Conservation (phyloP, 1,140 invertebrate genomes). For the Halictus rubicundus region DNA sequence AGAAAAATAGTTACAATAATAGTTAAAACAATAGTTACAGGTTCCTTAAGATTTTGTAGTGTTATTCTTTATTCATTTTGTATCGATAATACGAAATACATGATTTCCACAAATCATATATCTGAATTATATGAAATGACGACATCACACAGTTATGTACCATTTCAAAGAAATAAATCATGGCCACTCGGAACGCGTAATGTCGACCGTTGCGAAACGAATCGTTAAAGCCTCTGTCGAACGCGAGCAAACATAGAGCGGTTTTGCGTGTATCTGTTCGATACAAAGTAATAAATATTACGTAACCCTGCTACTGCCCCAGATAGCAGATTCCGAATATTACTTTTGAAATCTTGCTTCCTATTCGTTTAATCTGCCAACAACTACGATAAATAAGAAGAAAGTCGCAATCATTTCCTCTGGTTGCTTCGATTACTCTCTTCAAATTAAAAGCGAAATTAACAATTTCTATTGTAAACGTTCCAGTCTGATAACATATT, state of each 20-base stretch:
- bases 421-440: too few relatives aligned
- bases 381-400: neutral
- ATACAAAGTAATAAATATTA: constrained; percentile 30
- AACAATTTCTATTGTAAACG: too few relatives aligned
- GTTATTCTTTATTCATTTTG: neutral
- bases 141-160: too few relatives aligned
- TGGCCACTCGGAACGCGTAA: too few relatives aligned
- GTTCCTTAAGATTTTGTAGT: too few relatives aligned
- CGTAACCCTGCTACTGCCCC: neutral
- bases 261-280: constrained; percentile 11
- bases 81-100: neutral
- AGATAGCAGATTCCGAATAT: neutral
- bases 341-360: neutral
- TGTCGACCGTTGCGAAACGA: neutral
- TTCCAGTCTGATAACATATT: too few relatives aligned
- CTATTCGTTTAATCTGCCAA: neutral
- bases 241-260: constrained; percentile 13
- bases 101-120: neutral
- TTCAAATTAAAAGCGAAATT: too few relatives aligned
- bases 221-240: neutral
- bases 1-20: too few relatives aligned
- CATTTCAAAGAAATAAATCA: too few relatives aligned
- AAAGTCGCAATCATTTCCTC: too few relatives aligned
- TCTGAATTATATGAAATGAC: too few relatives aligned
- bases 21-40: too few relatives aligned